These are phyloP conservation scores for Melanaphis sacchari DNA, from an alignment of 1,140 invertebrate genomes.

Conservation along the genomic window DNA sequence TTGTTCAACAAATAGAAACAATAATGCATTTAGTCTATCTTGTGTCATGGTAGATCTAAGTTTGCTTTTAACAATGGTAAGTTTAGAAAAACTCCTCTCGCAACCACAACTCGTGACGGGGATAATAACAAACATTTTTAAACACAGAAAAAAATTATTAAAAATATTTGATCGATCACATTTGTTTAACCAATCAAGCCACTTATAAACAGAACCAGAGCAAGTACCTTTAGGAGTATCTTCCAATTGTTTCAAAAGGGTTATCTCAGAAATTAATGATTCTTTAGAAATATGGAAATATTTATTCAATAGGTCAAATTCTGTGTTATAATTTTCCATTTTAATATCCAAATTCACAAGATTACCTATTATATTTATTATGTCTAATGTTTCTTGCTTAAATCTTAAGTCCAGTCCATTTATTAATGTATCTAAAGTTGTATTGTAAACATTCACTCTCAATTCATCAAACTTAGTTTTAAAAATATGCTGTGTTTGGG, in stretches of 20 bases:
- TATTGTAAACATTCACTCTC: constrained; percentile 2
- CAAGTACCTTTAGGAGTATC: neutral
- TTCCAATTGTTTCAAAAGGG: neutral
- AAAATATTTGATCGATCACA: no score
- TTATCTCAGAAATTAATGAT: constrained; percentile 11
- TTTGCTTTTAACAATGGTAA: no score
- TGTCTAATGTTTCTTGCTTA: constrained; percentile 1
- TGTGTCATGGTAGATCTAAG: no score
- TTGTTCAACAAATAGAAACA: no score
- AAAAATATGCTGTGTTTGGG: neutral
- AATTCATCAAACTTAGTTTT: neutral
- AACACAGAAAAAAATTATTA: no score
- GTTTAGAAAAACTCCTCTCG: no score
- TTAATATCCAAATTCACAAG: neutral
- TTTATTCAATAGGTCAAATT: constrained; percentile 5
- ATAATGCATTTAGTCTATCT: no score
- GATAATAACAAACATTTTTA: no score
- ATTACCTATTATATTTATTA: constrained; percentile 10
- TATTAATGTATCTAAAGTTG: constrained; percentile 11
- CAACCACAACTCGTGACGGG: no score
- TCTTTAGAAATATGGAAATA: constrained; percentile 26
- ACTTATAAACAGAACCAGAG: neutral
- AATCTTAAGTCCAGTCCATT: neutral
- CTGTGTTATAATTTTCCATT: neutral
- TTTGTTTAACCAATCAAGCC: neutral